phyloP scores from a whole-genome alignment of 2,797 vertebrate genomes.

The Pantherophis alleghaniensis region DNA sequence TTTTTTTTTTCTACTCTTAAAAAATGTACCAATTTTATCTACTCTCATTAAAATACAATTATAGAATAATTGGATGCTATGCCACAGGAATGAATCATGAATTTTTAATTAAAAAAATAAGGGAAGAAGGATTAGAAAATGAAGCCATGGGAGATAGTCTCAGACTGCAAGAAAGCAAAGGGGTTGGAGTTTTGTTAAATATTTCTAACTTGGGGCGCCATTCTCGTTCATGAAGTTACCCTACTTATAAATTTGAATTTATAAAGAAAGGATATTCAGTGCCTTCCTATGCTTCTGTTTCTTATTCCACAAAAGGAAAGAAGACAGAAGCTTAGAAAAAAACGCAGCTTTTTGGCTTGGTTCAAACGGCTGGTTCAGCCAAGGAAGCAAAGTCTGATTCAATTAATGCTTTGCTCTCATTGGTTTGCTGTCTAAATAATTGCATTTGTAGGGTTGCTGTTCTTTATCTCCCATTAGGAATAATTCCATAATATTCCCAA shows the following conservation, averaged over 20 bases:
- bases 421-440: slow-evolving; percentile 13
- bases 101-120: not conserved
- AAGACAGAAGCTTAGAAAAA: not conserved
- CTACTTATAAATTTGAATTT: not conserved
- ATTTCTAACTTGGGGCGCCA: not conserved
- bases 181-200: not conserved
- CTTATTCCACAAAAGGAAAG: not conserved
- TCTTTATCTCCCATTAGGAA: slow-evolving; percentile 40
- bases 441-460: not conserved
- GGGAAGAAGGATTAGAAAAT: not conserved
- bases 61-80: not conserved
- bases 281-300: not conserved
- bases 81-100: not conserved
- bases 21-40: not conserved
- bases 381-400: not conserved
- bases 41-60: not conserved
- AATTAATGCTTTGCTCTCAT: slow-evolving; percentile 12
- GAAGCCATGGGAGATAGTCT: not conserved
- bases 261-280: not conserved
- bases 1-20: not conserved
- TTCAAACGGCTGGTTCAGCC: not conserved
- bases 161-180: not conserved
- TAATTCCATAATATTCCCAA: slow-evolving; percentile 32
- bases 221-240: not conserved
- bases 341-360: not conserved